phyloP scores from a whole-genome alignment of 2,888 invertebrate genomes.

The Galerucella calmariensis region DNA sequence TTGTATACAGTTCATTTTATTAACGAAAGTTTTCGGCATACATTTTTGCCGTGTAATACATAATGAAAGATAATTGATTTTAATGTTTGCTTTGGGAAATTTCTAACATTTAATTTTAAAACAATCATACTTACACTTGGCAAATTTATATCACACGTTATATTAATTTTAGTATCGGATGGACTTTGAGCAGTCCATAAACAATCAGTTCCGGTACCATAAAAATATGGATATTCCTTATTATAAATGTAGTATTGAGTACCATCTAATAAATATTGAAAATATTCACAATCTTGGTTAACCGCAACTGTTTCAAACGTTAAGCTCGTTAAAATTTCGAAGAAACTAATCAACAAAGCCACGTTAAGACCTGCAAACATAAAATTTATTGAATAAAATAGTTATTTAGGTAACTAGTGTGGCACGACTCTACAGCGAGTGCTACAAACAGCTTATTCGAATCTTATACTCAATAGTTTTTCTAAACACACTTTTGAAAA shows the following conservation, averaged over 20 bases:
- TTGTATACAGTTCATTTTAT: too few species aligned
- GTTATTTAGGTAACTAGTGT: too few species aligned
- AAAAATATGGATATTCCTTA: slow-evolving; percentile 66
- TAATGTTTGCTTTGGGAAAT: too few species aligned
- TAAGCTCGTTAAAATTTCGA: neutral
- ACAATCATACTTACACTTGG: slow-evolving; percentile 57
- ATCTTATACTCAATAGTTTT: too few species aligned
- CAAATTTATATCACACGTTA: slow-evolving; percentile 67
- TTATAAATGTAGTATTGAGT: slow-evolving; percentile 65
- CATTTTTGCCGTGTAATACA: too few species aligned
- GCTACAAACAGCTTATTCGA: too few species aligned
- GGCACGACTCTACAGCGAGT: too few species aligned
- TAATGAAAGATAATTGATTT: too few species aligned
- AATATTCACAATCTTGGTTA: slow-evolving; percentile 65
- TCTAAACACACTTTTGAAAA: too few species aligned
- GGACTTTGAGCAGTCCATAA: slow-evolving; percentile 67
- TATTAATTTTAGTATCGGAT: slow-evolving; percentile 63
- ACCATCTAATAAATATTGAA: slow-evolving; percentile 61
- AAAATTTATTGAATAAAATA: too few species aligned
- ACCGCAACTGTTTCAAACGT: slow-evolving; percentile 47
- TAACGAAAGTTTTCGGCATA: too few species aligned
- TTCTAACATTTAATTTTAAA: too few species aligned
- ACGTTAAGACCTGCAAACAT: neutral
- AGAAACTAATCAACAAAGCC: neutral
- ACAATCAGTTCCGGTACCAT: slow-evolving; percentile 63